A percentile compares a stretch with the other conserved stretches of the same genome.
These are phyloP conservation scores for chimpanzee (Pan troglodytes) DNA, from an alignment of 2,113 vertebrate genomes.

Conservation along the genomic window NHGRI_mPanTro3-v2.1_pri NC_072410.2:72433501-72434000, in stretches of 20 bases:
- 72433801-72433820: neutral
- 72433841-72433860: neutral
- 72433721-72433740: neutral
- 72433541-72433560: neutral
- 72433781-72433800: neutral
- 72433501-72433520: neutral
- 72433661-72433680: neutral
- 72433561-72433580: neutral
- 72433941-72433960: neutral
- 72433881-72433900: neutral
- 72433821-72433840: neutral
- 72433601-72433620: neutral
- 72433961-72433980: neutral
- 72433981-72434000: neutral
- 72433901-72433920: neutral
- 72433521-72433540: neutral
- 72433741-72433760: neutral
- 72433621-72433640: neutral
- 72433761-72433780: neutral
- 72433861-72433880: neutral
- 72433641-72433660: slow-evolving; percentile 2
- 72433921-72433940: neutral
- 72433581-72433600: neutral
- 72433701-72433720: neutral
- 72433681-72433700: slow-evolving; percentile 8